phyloP scores from a whole-genome alignment of 1,140 invertebrate genomes.

The Coenobita brevimanus region DNA sequence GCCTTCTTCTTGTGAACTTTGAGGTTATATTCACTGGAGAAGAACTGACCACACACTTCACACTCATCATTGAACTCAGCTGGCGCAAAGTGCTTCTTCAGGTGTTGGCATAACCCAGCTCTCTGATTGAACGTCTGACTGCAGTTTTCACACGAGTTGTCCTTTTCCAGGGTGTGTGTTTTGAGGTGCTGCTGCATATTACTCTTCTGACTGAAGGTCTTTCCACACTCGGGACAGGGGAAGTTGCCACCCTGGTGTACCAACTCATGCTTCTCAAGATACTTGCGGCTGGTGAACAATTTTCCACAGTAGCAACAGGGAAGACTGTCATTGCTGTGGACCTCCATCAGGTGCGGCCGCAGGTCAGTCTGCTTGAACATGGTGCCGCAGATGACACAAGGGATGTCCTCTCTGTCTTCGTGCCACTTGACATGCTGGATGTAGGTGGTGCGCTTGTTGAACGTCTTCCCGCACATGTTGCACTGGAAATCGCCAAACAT shows the following conservation, averaged over 20 bases:
- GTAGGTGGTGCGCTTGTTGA: slow-evolving; percentile 68
- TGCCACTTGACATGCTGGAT: slow-evolving; percentile 68
- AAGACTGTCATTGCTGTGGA: slow-evolving; percentile 68
- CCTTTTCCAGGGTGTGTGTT: slow-evolving; percentile 89
- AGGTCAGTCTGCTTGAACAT: slow-evolving; percentile 69
- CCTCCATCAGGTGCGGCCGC: slow-evolving; percentile 67
- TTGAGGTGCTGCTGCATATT: slow-evolving; percentile 91
- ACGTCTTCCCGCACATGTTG: slow-evolving; percentile 69
- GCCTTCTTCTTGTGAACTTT: slow-evolving; percentile 68
- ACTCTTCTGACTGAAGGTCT: slow-evolving; percentile 93
- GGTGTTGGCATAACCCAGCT: slow-evolving; percentile 67
- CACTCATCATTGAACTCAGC: slow-evolving; percentile 67
- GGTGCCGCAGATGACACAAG: slow-evolving; percentile 69
- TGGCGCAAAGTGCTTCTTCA: slow-evolving; percentile 68
- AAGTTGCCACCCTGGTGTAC: slow-evolving; percentile 74
- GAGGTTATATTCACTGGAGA: slow-evolving; percentile 68
- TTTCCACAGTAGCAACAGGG: slow-evolving; percentile 69
- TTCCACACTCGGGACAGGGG: slow-evolving; percentile 93
- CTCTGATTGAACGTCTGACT: slow-evolving; percentile 73
- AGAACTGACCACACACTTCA: slow-evolving; percentile 63
- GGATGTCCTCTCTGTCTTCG: slow-evolving; percentile 68
- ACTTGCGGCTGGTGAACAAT: slow-evolving; percentile 66
- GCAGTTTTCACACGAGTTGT: slow-evolving; percentile 91
- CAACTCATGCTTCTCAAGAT: slow-evolving; percentile 68
- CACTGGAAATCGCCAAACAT: slow-evolving; percentile 69